Base-by-base conservation (phyloP, 1,140 invertebrate genomes). In the Cherax quadricarinatus region DNA sequence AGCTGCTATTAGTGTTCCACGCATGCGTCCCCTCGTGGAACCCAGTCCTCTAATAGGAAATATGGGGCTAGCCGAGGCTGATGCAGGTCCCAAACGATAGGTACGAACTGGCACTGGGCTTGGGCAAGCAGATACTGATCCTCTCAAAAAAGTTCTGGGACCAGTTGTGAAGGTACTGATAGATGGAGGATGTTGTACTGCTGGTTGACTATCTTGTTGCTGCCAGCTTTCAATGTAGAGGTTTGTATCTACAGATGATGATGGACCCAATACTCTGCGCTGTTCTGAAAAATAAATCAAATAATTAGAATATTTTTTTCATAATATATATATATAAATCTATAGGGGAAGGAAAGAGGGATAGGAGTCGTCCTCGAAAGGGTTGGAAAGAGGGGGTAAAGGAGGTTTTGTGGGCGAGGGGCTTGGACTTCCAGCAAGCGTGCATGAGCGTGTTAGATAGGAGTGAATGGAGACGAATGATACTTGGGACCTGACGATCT, bases 201-300 rank as follows among this genome's bases (percentile, higher is more conserved):
- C 66, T 78, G 82, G 21, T 14, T 85, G 83, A 57, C 48, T 86
- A 48, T 91, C 89, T 70, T 86, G 73, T 78, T 91, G 89, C 84
- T 86, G 89, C 83, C 89, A 91, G 79, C 89, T 91, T 51, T 91
- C 83, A 81, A 91, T 80, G 62, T 91, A 91, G 66, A 91, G 84
- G 82, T 91, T 91, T 75, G 89, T 91, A 75, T 91, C 89, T 62
- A 91, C 83, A 24, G 89, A 91, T 66, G 89, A 86, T 21, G 89
- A 48, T 51, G 89, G 89, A 41, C 89, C 89, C 84, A 91, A 73
- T 9, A 91, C 84, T 70, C 89, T 91, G 24, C 89, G 89, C 60
- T 91, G 89, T 49, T 91, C 89, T 91, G 78, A 30, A 86, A 86
- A 3, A 51, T 7, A 49, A 24, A 66, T 14, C 1, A 16, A 21